Conservation (phyloP, 2,888 invertebrate genomes). For the Rotaria magnacalcarata region DNA sequence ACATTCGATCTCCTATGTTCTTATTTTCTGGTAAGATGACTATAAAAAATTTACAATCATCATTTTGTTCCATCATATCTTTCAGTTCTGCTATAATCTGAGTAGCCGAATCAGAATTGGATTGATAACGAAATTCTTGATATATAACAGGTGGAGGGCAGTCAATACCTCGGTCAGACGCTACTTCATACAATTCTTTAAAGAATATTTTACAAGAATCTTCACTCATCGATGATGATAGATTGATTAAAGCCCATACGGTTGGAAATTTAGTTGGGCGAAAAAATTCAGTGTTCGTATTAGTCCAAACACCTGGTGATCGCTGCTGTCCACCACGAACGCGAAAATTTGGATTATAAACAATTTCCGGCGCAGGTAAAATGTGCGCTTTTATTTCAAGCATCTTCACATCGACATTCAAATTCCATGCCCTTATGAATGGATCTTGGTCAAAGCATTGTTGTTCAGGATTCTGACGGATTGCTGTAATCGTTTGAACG, state of each 20-base stretch:
- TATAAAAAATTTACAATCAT: slow-evolving; percentile 1
- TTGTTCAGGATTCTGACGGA: background rate
- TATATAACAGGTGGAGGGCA: background rate
- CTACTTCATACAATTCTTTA: background rate
- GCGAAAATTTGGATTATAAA: background rate
- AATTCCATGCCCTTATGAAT: slow-evolving; percentile 36
- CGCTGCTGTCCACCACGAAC: background rate
- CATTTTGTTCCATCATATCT: background rate
- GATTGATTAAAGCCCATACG: background rate
- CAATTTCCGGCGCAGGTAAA: background rate
- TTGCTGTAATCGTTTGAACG: background rate
- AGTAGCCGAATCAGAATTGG: background rate
- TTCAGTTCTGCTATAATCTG: background rate
- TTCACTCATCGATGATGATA: background rate
- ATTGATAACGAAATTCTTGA: background rate
- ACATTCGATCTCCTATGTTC: background rate
- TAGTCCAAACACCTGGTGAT: background rate
- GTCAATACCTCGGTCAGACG: background rate
- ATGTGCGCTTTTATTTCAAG: background rate
- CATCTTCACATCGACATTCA: background rate
- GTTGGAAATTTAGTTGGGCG: background rate
- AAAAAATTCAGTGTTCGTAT: background rate
- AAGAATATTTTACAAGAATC: background rate
- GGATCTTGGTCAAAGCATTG: slow-evolving; percentile 39
- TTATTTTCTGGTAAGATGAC: background rate